Evolutionary conservation across 2,888 invertebrate species (phyloP).

Genomic region (Ferdinandea cuprea): DNA sequence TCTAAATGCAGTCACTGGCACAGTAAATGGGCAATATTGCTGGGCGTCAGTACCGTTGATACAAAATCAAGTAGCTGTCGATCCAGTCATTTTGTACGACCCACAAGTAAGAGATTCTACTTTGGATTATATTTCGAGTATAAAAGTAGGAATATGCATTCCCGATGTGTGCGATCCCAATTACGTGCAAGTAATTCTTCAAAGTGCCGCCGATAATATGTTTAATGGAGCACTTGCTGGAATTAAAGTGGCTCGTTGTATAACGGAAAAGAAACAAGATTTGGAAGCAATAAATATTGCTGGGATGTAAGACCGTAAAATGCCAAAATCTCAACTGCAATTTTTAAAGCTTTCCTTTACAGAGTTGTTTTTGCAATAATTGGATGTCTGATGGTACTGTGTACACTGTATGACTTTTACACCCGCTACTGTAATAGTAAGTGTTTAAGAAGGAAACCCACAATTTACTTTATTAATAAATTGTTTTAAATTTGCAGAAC

Average conservation of each 20-base stretch:
- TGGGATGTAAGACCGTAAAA: slow-evolving; percentile 15
- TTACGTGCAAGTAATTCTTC: slow-evolving; percentile 21
- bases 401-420: slow-evolving; percentile 13
- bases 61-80: background rate
- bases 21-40: slow-evolving; percentile 79
- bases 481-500: background rate
- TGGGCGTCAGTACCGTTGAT: slow-evolving; percentile 55
- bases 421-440: slow-evolving; percentile 8
- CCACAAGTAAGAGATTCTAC: background rate
- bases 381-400: slow-evolving; percentile 10
- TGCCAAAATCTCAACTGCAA: background rate
- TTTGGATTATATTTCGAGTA: background rate
- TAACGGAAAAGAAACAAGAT: background rate
- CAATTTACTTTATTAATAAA: background rate
- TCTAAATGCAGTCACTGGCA: slow-evolving; percentile 23
- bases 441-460: background rate
- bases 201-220: slow-evolving; percentile 5
- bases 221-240: slow-evolving; percentile 33
- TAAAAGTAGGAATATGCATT: slow-evolving; percentile 63
- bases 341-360: background rate
- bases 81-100: background rate
- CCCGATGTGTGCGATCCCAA: slow-evolving; percentile 65
- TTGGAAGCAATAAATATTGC: slow-evolving; percentile 8
- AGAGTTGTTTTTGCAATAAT: slow-evolving; percentile 24
- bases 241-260: background rate